A percentile compares a stretch with the other conserved stretches of the same genome.
phyloP scores from a whole-genome alignment of 1,140 invertebrate species.

The Drosophila albomicans region DNA sequence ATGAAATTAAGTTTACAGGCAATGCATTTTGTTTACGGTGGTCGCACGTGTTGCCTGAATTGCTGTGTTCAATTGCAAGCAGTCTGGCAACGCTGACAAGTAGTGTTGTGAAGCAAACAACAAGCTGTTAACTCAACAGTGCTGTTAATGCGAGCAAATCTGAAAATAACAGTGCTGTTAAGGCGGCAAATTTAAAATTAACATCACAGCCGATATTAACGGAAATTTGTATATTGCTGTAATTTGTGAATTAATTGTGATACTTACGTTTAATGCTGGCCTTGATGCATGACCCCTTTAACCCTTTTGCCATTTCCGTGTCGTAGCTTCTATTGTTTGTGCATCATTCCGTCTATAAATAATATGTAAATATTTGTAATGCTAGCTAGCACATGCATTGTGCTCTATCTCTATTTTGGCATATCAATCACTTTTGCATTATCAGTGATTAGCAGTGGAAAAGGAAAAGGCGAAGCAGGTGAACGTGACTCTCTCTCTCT shows the following conservation, averaged over 20 bases:
- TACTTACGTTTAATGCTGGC: not conserved
- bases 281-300: not conserved
- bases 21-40: slow-evolving; percentile 69
- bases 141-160: not conserved
- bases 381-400: slow-evolving; percentile 7
- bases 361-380: slow-evolving; percentile 11
- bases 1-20: slow-evolving; percentile 42
- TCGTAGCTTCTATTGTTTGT: slow-evolving; percentile 10
- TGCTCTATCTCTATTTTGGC: not conserved
- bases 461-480: slow-evolving; percentile 2
- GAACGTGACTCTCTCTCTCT: not conserved
- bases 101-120: not conserved
- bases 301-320: slow-evolving; percentile 11
- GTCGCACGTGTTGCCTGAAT: slow-evolving; percentile 45
- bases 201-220: not conserved
- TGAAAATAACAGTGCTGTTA: not conserved
- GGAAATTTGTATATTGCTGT: not conserved
- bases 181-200: not conserved
- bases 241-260: not conserved
- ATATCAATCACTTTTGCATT: slow-evolving; percentile 15
- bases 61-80: slow-evolving; percentile 15
- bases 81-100: slow-evolving; percentile 4
- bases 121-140: not conserved
- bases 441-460: no score
- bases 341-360: slow-evolving; percentile 2